Evolutionary conservation across 2,888 invertebrate genomes (phyloP).

Genomic region (Amphimallon solstitiale): DNA sequence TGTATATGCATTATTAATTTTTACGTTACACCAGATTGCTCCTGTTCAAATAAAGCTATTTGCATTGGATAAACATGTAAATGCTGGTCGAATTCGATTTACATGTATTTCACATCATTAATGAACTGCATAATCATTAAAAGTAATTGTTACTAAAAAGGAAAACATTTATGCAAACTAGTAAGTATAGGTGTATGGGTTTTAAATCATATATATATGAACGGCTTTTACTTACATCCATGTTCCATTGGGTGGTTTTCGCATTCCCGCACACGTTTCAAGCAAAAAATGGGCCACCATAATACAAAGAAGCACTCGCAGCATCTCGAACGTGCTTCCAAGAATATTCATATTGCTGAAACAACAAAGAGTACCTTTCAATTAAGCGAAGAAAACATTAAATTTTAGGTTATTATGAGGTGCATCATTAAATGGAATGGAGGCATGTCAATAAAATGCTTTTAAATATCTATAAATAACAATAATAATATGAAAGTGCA

Average conservation of each 20-base stretch:
- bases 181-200: not conserved
- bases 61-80: no score
- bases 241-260: constrained; percentile 43
- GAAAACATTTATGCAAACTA: not conserved
- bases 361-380: constrained; percentile 25
- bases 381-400: not conserved
- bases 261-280: constrained; percentile 36
- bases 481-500: constrained; percentile 1
- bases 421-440: not conserved
- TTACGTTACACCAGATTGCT: no score
- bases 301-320: constrained; percentile 33
- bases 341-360: constrained; percentile 39
- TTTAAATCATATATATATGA: constrained; percentile 3
- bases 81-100: no score
- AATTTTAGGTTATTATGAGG: not conserved
- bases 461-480: constrained; percentile 7
- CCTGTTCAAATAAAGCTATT: no score
- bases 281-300: constrained; percentile 34
- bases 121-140: not conserved
- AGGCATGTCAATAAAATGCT: not conserved
- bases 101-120: no score
- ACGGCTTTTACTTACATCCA: constrained; percentile 44
- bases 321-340: constrained; percentile 34
- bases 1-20: no score
- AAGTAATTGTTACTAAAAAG: not conserved